Base-by-base conservation (phyloP, 2,888 invertebrate genomes). In the Pandemis heparana region DNA sequence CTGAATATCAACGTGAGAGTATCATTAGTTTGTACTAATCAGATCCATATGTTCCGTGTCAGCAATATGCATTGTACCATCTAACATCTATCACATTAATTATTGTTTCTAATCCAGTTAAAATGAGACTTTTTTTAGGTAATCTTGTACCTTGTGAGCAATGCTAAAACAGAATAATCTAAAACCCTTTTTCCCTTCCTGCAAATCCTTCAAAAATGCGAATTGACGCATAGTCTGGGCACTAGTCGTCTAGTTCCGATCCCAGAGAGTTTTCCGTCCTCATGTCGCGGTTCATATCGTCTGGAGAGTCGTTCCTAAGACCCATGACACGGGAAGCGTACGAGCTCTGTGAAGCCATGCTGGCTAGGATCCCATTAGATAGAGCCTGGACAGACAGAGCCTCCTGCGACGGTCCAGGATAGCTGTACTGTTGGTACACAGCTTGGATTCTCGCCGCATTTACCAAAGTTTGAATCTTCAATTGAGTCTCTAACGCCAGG, bases 371-470 rank as follows among this genome's bases (percentile, higher is more conserved):
- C 14, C 94, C 93, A 79, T 94, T 94, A 0, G 94, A 94, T 75
- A 94, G 82, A 9, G 94, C 92, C 79, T 94, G 94, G 5, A 94
- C 93, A 0, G 94, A 92, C 70, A 93, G 77, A 5, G 94, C 87
- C 78, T 94, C 94, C 75, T 93, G 94, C 5, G 94, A 92, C 1
- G 94, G 94, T 1, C 94, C 94, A 18, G 92, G 93, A 70, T 94
- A 94, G 77, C 91, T 94, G 77, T 94, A 94, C 81, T 94, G 94
- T 79, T 94, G 94, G 79, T 94, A 94, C 0, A 94, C 94, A 10
- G 94, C 94, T 78, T 94, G 94, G 75, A 92, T 94, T 76, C 93
- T 85, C 2, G 92, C 94, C 59, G 92, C 93, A 48, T 93, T 94
- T 53, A 94, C 94, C 77, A 93, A 77, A 1, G 92, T 94, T 81